phyloP scores from a whole-genome alignment of 1,140 invertebrate species.

The Drosophila pachea region DNA sequence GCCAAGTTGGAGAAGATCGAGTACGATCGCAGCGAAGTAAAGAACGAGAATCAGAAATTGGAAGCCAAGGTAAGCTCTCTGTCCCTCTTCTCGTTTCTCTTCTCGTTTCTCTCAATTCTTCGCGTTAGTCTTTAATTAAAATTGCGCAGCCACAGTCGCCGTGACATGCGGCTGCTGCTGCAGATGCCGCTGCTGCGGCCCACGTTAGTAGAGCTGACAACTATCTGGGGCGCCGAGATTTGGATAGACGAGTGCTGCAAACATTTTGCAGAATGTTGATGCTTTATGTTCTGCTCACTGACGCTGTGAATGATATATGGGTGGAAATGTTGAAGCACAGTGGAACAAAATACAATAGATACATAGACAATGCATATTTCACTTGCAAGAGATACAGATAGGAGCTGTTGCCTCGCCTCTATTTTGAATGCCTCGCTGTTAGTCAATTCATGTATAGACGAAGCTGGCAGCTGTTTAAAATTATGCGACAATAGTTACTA shows the following conservation, averaged over 20 bases:
- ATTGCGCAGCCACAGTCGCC: conserved; percentile 34
- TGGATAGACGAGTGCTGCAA: conserved; percentile 7
- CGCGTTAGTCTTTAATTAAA: conserved; percentile 40
- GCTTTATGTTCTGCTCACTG: conserved; percentile 16
- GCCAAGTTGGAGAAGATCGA: conserved; percentile 92
- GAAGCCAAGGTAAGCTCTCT: conserved; percentile 89
- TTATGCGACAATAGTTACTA: no score
- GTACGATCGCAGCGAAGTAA: conserved; percentile 89
- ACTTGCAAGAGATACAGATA: no score
- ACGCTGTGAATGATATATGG: conserved; percentile 15
- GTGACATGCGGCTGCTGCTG: conserved; percentile 25
- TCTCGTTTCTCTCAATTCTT: background rate
- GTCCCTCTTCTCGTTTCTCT: background rate
- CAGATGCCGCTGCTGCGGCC: conserved; percentile 28
- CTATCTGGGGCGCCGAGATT: conserved; percentile 60
- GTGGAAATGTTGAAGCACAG: conserved; percentile 8
- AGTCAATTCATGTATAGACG: no score
- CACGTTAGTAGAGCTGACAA: conserved; percentile 25
- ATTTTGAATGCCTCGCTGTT: no score
- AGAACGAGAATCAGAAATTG: conserved; percentile 92
- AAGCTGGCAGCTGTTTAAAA: no score
- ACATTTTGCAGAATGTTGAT: conserved; percentile 16
- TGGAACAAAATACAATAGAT: background rate
- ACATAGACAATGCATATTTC: no score
- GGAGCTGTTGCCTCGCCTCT: no score